Base-by-base conservation (phyloP, 2,888 invertebrate species). In the Miltochrista miniata region DNA sequence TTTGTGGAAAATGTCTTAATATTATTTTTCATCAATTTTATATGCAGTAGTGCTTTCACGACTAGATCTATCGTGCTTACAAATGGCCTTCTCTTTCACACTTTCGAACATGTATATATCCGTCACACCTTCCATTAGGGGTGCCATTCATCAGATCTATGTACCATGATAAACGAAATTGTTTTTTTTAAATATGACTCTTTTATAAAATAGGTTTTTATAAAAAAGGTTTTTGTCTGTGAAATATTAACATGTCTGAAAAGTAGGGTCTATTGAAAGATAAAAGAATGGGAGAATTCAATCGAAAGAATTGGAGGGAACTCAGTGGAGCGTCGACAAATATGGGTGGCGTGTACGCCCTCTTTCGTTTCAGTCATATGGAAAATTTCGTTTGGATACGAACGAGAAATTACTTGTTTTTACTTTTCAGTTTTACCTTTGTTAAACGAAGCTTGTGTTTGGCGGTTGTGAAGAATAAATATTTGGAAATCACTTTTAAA, bases 41-140 rank as follows among this genome's bases (percentile, higher is more conserved):
- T 68, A 62, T 61, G 61, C 61, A 57, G 53, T 60, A 62, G 78
- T 78, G 76, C 73, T 69, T 53, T 56, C 60, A 74, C 67, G 74
- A 76, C 78, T 79, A 79, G 75, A 71, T 44, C 72, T 75, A 77
- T 64, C 65, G 77, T 78, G 79, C 74, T 64, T 56, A 64, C 64
- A 65, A 66, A 59, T 61, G 68, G 55, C 37, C 55, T 61, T 61
- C 43, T 70, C 65, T 62, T 55, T 68, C 60, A 63, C 58, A 55
- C 62, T 47, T 29, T 39, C 52, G 45, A 58, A 49, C 56, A 38
- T 52, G 40, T 56, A 64, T 54, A 36, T 35, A 46, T 47, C n/a
- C 53, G 37, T 52, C 29, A 50, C 43, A 18, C 50, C 31, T 42
- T 46, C 44, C 14, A 29, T 46, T 46, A 24, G 31, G 14, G 41